These are phyloP conservation scores for Drosophila baimaii DNA, from an alignment of 1,140 invertebrate genomes.

Conservation along the genomic window DNA sequence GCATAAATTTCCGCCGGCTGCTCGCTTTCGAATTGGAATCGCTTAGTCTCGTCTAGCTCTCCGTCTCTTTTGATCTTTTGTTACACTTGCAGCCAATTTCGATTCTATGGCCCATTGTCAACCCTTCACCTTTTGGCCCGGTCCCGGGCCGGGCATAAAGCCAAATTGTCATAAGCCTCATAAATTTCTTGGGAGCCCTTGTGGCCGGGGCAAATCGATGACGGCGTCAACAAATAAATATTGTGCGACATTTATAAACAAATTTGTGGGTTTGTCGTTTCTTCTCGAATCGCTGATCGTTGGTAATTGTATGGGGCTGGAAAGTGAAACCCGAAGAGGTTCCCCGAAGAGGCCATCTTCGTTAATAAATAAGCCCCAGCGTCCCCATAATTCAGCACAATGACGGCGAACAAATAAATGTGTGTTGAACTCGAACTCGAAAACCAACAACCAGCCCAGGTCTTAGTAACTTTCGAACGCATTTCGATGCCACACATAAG, in stretches of 20 bases:
- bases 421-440: conserved; percentile 18
- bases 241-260: conserved; percentile 63
- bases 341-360: conserved; percentile 31
- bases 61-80: conserved; percentile 52
- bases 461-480: conserved; percentile 44
- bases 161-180: conserved; percentile 43
- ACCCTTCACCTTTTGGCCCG: conserved; percentile 56
- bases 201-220: conserved; percentile 47
- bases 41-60: conserved; percentile 56
- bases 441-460: neutral
- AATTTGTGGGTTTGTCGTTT: conserved; percentile 43
- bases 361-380: conserved; percentile 64
- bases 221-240: conserved; percentile 63
- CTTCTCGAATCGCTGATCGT: conserved; percentile 4
- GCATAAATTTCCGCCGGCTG: conserved; percentile 58
- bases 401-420: conserved; percentile 34
- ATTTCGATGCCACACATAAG: conserved; percentile 46
- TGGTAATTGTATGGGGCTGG: conserved; percentile 51
- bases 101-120: conserved; percentile 59
- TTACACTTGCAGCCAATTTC: conserved; percentile 59
- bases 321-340: conserved; percentile 61
- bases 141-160: neutral
- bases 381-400: conserved; percentile 69
- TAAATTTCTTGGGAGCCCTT: conserved; percentile 52
- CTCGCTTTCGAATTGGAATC: conserved; percentile 77